Conservation (phyloP, 2,888 invertebrate genomes). For the Euclidia mi region DNA sequence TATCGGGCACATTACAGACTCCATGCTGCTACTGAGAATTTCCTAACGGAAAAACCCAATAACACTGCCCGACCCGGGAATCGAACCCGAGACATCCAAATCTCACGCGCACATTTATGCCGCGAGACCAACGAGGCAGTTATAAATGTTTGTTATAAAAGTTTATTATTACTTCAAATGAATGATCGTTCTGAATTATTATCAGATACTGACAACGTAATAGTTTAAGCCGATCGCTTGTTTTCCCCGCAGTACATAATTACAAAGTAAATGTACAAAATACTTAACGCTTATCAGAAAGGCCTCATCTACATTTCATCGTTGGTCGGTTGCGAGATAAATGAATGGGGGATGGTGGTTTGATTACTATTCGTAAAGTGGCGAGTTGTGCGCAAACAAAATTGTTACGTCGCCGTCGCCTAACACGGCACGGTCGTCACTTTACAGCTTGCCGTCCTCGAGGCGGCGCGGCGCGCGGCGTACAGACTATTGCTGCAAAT, state of each 20-base stretch:
- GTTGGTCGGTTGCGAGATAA: slow-evolving; percentile 73
- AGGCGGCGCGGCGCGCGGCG: too few relatives aligned
- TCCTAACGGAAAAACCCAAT: too few relatives aligned
- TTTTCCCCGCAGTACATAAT: slow-evolving; percentile 64
- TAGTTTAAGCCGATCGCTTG: slow-evolving; percentile 63
- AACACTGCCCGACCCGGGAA: too few relatives aligned
- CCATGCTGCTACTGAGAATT: too few relatives aligned
- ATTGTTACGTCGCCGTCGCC: slow-evolving; percentile 63
- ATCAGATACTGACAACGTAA: slow-evolving; percentile 38
- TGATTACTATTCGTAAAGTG: slow-evolving; percentile 84
- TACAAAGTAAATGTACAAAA: slow-evolving; percentile 74
- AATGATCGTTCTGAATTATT: slow-evolving; percentile 36
- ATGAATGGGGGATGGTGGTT: slow-evolving; percentile 74
- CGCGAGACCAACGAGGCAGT: too few relatives aligned
- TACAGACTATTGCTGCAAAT: slow-evolving; percentile 61
- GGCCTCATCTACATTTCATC: slow-evolving; percentile 82
- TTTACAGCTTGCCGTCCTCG: slow-evolving; percentile 28
- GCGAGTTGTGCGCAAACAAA: slow-evolving; percentile 70
- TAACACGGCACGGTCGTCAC: slow-evolving; percentile 43
- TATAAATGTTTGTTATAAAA: too few relatives aligned
- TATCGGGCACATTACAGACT: too few relatives aligned
- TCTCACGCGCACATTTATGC: too few relatives aligned
- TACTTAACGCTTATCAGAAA: slow-evolving; percentile 74
- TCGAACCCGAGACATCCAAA: too few relatives aligned
- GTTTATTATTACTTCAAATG: slow-evolving; percentile 30